These are phyloP conservation scores for Rhabdophis nuchalis DNA, from an alignment of 2,797 vertebrate species.

Conservation along the genomic window DNA sequence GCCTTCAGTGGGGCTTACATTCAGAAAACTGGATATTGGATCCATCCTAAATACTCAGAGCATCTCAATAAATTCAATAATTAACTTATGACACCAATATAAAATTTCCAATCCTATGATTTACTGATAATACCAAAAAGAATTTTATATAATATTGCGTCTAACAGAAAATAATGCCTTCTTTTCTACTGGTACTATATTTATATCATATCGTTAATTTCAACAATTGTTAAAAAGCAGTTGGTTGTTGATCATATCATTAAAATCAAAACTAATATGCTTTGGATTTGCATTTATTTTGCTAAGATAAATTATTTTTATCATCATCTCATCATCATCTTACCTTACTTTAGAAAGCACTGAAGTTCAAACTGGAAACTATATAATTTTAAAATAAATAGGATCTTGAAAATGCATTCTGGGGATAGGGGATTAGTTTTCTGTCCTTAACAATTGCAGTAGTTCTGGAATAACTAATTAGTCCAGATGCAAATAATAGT, in stretches of 20 bases:
- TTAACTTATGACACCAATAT: not conserved
- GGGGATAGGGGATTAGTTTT: not conserved
- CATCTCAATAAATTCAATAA: not conserved
- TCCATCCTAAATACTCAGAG: not conserved
- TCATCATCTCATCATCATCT: conserved; percentile 18
- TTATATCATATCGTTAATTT: not conserved
- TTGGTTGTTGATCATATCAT: not conserved
- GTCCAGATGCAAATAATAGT: conserved; percentile 37
- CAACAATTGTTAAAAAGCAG: not conserved
- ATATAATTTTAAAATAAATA: conserved; percentile 25
- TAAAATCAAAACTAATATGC: not conserved
- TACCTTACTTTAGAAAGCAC: conserved; percentile 57
- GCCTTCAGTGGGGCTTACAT: not conserved
- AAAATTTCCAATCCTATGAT: not conserved
- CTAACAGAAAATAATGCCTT: not conserved
- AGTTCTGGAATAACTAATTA: conserved; percentile 33
- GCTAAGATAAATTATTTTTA: not conserved
- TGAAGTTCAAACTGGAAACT: not conserved
- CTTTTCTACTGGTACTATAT: not conserved
- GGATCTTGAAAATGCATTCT: conserved; percentile 2
- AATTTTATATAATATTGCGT: conserved; percentile 8
- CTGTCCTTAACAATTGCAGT: conserved; percentile 1
- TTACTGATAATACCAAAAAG: not conserved
- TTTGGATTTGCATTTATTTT: not conserved
- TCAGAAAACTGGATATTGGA: not conserved